A percentile compares a stretch with the other conserved stretches of the same genome.
These are phyloP conservation scores for Typhlomys cinereus DNA, from an alignment of 2,113 vertebrate genomes.

Conservation along the genomic window DNA sequence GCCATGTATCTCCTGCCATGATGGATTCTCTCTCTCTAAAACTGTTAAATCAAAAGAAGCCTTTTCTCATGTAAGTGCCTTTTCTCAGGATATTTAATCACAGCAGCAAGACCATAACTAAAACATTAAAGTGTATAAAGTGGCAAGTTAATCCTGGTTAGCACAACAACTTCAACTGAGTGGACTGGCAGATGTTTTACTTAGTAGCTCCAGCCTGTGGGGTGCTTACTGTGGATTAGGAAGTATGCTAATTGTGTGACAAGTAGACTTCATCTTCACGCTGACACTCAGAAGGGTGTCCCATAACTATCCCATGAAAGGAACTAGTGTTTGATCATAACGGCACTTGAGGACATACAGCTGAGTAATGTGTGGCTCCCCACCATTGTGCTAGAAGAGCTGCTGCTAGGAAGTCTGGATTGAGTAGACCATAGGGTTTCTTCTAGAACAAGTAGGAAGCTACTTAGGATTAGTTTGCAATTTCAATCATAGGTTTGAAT, in stretches of 20 bases:
- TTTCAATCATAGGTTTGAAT: neutral
- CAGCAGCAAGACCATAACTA: too few relatives aligned
- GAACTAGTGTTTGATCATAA: neutral
- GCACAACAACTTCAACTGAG: neutral
- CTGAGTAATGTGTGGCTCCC: neutral
- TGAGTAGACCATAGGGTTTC: neutral
- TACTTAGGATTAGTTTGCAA: neutral
- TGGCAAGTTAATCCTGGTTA: neutral
- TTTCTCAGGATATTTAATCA: too few relatives aligned
- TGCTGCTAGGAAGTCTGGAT: neutral
- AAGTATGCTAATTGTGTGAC: neutral
- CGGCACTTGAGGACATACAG: neutral
- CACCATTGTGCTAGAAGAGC: accelerated
- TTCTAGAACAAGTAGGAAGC: neutral
- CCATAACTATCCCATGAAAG: neutral
- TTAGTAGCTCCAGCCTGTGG: neutral
- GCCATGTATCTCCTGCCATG: too few relatives aligned
- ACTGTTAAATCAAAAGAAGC: too few relatives aligned
- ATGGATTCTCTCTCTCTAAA: too few relatives aligned
- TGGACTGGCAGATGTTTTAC: neutral
- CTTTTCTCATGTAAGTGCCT: too few relatives aligned
- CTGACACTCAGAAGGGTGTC: neutral
- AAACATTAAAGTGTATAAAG: neutral
- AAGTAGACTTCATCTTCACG: neutral
- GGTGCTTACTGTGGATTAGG: neutral